Base-by-base conservation (phyloP, 2,113 vertebrate genomes). In the Xenopus borealis region DNA sequence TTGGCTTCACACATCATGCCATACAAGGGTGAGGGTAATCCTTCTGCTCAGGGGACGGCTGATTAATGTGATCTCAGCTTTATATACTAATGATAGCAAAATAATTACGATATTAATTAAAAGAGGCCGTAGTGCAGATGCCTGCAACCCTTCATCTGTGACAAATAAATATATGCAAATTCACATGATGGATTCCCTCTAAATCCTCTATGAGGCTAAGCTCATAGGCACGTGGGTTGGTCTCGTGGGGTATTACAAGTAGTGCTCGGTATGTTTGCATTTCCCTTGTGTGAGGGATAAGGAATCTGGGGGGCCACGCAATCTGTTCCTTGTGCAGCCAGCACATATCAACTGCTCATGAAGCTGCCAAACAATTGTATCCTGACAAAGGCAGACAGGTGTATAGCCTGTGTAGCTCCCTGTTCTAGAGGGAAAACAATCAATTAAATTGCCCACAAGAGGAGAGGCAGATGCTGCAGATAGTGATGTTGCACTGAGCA, bases 331-430 rank as follows among this genome's bases (percentile, higher is more conserved):
- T n/a, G 12, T n/a, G 52, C 44, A 50, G 64, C 20, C 61, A 72
- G 61, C 59, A 55, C 27, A 19, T 73, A 66, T 73, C 40, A 52
- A 27, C 44, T 30, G 14, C 50, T 58, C 12, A 14, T 44, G 27
- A 12, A 4, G 10, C n/a, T 58, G 58, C 70, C 70, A 62, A 33
- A 57, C n/a, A 11, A 40, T 55, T 58, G 44, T n/a, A 58, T 57
- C 19, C 55, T 58, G 53, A 23, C n/a, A 73, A 72, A 73, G 52
- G 53, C 64, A 73, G 18, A 66, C 71, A 73, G 58, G 58, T 55
- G 53, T 72, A 40, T 57, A 50, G 50, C 55, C 53, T 10, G 62
- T 66, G n/a, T 55, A 7, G 11, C 19, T 45, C 7, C 63, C 20
- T 40, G 46, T 55, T 64, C 17, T 17, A 64, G 71, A 65, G 50